phyloP scores from a whole-genome alignment of 2,888 invertebrate species.

The Drosophila greeni region DNA sequence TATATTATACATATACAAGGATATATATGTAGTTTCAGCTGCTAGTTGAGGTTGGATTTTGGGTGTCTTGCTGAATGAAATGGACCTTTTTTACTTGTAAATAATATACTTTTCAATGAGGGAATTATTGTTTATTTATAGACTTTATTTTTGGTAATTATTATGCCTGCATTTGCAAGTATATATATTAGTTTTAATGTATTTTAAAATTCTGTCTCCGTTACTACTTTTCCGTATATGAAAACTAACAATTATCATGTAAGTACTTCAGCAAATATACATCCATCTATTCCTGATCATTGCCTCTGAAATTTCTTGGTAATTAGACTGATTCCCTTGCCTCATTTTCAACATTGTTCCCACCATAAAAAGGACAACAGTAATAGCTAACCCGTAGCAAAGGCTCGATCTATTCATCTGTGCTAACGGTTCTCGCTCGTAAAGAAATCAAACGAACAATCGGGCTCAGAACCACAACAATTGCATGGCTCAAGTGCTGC shows the following conservation, averaged over 20 bases:
- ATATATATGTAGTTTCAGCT: neutral
- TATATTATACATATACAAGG: neutral
- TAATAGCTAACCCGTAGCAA: slow-evolving; percentile 35
- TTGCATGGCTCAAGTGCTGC: slow-evolving; percentile 57
- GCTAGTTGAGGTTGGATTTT: neutral
- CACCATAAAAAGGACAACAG: slow-evolving; percentile 39
- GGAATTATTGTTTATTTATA: neutral
- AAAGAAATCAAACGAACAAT: slow-evolving; percentile 57
- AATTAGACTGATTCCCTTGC: slow-evolving; percentile 55
- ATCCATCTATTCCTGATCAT: slow-evolving; percentile 41
- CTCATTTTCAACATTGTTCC: slow-evolving; percentile 52
- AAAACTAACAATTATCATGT: neutral
- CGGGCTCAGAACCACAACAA: slow-evolving; percentile 60
- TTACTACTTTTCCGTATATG: neutral
- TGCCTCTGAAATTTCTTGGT: slow-evolving; percentile 52
- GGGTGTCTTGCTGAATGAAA: neutral
- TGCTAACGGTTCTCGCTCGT: slow-evolving; percentile 62
- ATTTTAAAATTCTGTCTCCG: neutral
- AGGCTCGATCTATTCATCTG: slow-evolving; percentile 20
- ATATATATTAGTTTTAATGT: too few relatives aligned
- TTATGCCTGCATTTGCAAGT: too few relatives aligned
- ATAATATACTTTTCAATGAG: neutral
- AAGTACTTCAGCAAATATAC: slow-evolving; percentile 3
- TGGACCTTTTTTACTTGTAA: neutral
- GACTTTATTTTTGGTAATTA: too few relatives aligned